Evolutionary conservation across 1,140 invertebrate species (phyloP).

Genomic region (Drosophila novamexicana): DNA sequence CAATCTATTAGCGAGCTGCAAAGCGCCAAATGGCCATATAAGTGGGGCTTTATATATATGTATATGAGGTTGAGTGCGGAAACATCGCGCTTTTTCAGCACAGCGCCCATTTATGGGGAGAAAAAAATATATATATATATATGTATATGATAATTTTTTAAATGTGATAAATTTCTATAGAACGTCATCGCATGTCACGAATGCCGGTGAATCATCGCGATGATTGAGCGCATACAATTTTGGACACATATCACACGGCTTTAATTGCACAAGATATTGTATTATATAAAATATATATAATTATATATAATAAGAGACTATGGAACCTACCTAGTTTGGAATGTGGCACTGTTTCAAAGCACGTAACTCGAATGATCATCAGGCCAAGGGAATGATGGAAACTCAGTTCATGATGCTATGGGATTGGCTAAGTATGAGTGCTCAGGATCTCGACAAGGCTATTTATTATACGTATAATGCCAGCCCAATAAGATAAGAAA

Average conservation of each 20-base stretch:
- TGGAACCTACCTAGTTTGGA: too few species aligned
- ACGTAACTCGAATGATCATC: slow-evolving; percentile 94
- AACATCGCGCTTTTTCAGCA: slow-evolving; percentile 19
- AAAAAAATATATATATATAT: slow-evolving; percentile 10
- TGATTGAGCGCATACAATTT: slow-evolving; percentile 12
- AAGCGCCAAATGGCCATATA: slow-evolving; percentile 28
- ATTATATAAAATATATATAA: too few species aligned
- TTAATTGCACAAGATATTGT: slow-evolving; percentile 22
- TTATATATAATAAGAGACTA: too few species aligned
- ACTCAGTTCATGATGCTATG: slow-evolving; percentile 95
- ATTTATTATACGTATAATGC: slow-evolving; percentile 96
- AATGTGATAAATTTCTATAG: slow-evolving; percentile 47
- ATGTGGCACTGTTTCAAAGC: slow-evolving; percentile 86
- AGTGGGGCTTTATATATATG: slow-evolving; percentile 5
- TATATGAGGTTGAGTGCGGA: slow-evolving; percentile 17
- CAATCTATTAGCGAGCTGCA: slow-evolving; percentile 27
- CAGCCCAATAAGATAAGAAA: slow-evolving; percentile 88
- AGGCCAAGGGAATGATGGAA: slow-evolving; percentile 99
- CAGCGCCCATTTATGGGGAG: slow-evolving; percentile 30
- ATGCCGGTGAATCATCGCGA: slow-evolving; percentile 35
- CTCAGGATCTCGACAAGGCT: too few species aligned
- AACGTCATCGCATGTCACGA: slow-evolving; percentile 34
- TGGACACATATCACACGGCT: slow-evolving; percentile 14
- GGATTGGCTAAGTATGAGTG: slow-evolving; percentile 91
- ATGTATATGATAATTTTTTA: slow-evolving; percentile 14